Evolutionary conservation across 2,113 vertebrate species (phyloP), one percentile per base, ranked within the genome.

Genomic region (Onychostoma macrolepis): DNA sequence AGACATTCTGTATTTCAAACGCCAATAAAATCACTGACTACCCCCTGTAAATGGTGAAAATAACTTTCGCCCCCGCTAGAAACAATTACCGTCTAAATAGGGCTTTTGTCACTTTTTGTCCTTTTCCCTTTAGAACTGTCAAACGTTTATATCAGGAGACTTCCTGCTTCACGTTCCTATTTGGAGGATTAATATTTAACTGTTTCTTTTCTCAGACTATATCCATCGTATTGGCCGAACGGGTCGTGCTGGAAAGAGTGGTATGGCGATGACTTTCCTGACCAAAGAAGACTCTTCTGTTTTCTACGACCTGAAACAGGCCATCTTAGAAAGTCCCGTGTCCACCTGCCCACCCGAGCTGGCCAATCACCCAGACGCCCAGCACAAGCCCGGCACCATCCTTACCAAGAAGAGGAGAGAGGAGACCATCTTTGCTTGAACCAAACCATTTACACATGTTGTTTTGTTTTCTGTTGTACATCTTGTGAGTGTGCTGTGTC

Each of bases 171-270:
- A 19, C 36, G 0, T 53, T 30, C 4, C 21, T 9, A 12, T 30
- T 28, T 41, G 24, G 15, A 65, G 12, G 13, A 71, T 33, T 30
- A n/a, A 71, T 45, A 24, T 48, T 63, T 72, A 83, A 43, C 41
- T n/a, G 13, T 41, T 78, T 67, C 17, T 88, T 61, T 24, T 1
- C 43, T 61, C 88, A 99, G 98, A 99, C 92, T 99, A 99, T 77
- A 99, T 99, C 94, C 98, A 99, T 93, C 98, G 98, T 91, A 99
- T 99, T 4, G 98, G 98, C 77, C 96, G 98, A 90, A 99, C 98
- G 0, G 98, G 98, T 89, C 96, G 98, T 89, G 98, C 98, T 0
- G 98, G 98, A 80, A 99, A 99, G 96, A 99, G 98, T 10, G 98
- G 98, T 0, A 94, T 99, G 24, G 97, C 98, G 83, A 94, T 99